Base-by-base conservation (phyloP, 1,140 invertebrate genomes). In the Pseudomyrmex gracilis region DNA sequence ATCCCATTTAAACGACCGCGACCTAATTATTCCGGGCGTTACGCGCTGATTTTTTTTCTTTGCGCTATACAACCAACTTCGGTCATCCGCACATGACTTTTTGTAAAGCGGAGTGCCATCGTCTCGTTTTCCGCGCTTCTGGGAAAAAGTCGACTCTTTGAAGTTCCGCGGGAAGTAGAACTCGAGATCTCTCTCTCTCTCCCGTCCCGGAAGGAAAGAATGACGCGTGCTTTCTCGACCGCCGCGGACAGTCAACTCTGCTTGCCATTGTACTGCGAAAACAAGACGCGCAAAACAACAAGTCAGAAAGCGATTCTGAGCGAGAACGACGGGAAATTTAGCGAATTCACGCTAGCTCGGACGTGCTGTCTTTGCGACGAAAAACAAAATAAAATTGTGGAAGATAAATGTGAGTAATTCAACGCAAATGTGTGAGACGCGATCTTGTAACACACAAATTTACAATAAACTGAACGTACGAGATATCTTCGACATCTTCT, bases 121-220 rank as follows among this genome's bases (percentile, higher is more conserved):
- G 5, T 70, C 20, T 47, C 66, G 53, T 47, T 20, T 53, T 8
- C 34, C 34, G 34, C 64, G 43, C 34, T 22, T 43, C 76, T 71
- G 66, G 12, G 43, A 80, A 80, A 71, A 80, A 80, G 76, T 80
- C 64, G 15, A 70, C 51, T 71, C 66, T 80, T 80, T 80, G 67
- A 80, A 80, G 66, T 80, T 61, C 55, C 60, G 63, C 45, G 43
- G 66, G 71, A 80, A 80, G 76, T 71, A 12, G 76, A 80, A 60
- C 76, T 80, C 66, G 76, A 10, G 64, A 78, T 78, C 76, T 17
- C 43, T 5, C 5, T 0, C 34, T 5, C 34, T 2, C 1, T 1
- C 1, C 53, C 20, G 66, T 43, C 43, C 15, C n/a, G 66, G n/a
- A 34, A 57, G 15, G 22, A 22, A 70, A 47, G 24, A 73, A 67